phyloP scores from a whole-genome alignment of 2,888 invertebrate genomes.

The Ormyrus pomaceus region DNA sequence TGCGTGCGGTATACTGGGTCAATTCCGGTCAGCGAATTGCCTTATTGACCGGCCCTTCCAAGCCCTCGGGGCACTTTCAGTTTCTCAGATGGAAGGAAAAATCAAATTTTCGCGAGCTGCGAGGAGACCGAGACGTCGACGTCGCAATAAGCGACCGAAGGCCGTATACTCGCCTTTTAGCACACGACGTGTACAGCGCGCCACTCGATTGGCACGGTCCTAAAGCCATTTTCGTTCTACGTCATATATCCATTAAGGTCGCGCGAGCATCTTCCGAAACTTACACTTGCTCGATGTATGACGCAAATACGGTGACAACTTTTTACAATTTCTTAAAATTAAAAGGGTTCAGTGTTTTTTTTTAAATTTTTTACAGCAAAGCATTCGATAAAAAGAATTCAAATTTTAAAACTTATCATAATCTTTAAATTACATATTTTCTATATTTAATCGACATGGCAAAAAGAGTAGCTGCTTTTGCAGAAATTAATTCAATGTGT shows the following conservation, averaged over 20 bases:
- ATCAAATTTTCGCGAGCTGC: slow-evolving; percentile 67
- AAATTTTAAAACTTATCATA: no score
- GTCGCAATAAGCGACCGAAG: slow-evolving; percentile 61
- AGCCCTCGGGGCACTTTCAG: slow-evolving; percentile 63
- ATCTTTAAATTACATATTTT: no score
- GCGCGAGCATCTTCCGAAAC: slow-evolving; percentile 42
- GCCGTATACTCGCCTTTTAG: slow-evolving; percentile 41
- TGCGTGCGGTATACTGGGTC: slow-evolving; percentile 63
- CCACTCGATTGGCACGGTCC: slow-evolving; percentile 38
- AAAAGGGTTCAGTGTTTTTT: no score
- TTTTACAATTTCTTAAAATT: not conserved
- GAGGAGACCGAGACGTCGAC: slow-evolving; percentile 47
- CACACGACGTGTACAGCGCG: slow-evolving; percentile 1
- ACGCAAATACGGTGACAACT: not conserved
- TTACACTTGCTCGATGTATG: not conserved
- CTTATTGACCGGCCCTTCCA: slow-evolving; percentile 72
- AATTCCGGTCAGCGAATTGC: slow-evolving; percentile 74
- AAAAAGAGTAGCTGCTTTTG: not conserved
- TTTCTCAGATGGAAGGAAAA: slow-evolving; percentile 74
- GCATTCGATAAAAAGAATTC: no score
- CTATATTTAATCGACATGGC: no score
- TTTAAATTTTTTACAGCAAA: no score
- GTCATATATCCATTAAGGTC: slow-evolving; percentile 37
- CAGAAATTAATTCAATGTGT: slow-evolving; percentile 5
- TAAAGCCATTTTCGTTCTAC: slow-evolving; percentile 37